Evolutionary conservation across 2,888 invertebrate species (phyloP).

Genomic region (Coleophora flavipennella): DNA sequence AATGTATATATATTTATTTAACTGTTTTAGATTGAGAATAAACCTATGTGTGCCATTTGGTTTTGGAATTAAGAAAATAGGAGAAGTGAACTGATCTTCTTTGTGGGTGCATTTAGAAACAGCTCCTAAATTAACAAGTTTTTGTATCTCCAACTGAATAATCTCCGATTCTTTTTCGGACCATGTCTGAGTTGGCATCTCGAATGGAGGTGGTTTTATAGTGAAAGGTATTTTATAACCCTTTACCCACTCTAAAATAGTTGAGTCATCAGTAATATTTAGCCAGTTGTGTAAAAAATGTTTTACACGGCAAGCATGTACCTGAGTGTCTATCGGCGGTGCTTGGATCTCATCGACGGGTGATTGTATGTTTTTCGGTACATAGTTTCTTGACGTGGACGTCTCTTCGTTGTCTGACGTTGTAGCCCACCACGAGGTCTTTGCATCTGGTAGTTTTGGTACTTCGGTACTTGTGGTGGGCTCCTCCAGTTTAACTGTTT

Average conservation of each 20-base stretch:
- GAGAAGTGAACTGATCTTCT: not conserved
- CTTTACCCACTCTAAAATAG: not conserved
- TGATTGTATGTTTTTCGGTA: no score
- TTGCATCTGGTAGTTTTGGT: no score
- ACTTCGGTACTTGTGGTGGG: not conserved
- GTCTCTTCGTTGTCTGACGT: not conserved
- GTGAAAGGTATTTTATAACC: slow-evolving; percentile 2
- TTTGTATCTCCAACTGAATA: not conserved
- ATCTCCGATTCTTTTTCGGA: not conserved
- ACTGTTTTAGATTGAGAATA: slow-evolving; percentile 3
- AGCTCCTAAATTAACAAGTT: not conserved
- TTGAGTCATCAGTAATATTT: slow-evolving; percentile 1
- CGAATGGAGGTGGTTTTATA: not conserved
- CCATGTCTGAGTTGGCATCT: not conserved
- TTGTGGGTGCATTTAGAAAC: not conserved
- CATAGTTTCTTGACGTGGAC: not conserved
- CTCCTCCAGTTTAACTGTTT: not conserved
- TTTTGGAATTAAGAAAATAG: slow-evolving; percentile 1
- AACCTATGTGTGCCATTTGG: slow-evolving; percentile 2
- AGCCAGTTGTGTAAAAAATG: slow-evolving; percentile 1
- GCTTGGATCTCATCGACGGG: not conserved
- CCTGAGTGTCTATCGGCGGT: not conserved
- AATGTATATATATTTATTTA: not conserved
- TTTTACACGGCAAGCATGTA: slow-evolving; percentile 3
- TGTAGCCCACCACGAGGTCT: not conserved